These are phyloP conservation scores for Onychorhynchus coronatus DNA, from an alignment of 2,113 vertebrate genomes.

Conservation along the genomic window DNA sequence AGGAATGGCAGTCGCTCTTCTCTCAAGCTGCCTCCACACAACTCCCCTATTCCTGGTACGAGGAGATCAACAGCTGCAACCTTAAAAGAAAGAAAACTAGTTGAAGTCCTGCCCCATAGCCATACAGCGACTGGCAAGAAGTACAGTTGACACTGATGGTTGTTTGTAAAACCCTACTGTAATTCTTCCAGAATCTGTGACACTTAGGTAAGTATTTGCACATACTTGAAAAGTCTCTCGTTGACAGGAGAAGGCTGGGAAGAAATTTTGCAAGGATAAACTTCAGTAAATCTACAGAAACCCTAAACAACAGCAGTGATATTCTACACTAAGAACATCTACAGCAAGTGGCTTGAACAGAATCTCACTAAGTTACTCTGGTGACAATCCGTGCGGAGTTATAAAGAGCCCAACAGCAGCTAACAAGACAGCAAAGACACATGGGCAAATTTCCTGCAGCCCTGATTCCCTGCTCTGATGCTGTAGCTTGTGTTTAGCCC, in stretches of 20 bases:
- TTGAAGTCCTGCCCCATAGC: not conserved
- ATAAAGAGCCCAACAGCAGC: not conserved
- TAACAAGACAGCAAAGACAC: not conserved
- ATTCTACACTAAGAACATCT: not conserved
- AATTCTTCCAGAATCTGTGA: not conserved
- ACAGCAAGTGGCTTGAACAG: not conserved
- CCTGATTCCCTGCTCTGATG: not conserved
- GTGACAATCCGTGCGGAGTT: not conserved
- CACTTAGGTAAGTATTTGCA: not conserved
- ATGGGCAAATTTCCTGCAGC: not conserved
- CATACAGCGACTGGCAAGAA: not conserved
- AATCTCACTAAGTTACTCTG: not conserved
- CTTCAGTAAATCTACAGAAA: not conserved
- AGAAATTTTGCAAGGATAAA: not conserved
- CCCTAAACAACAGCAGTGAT: not conserved
- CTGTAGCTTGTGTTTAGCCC: not conserved
- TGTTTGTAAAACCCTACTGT: not conserved
- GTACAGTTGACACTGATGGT: not conserved
- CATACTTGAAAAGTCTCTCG: not conserved
- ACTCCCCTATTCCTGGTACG: conserved; percentile 89
- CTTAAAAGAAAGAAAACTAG: conserved; percentile 63
- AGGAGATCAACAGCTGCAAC: conserved; percentile 94
- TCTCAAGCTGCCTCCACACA: conserved; percentile 92
- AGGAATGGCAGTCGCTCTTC: conserved; percentile 88
- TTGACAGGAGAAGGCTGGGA: not conserved